Conservation (phyloP, 1,140 invertebrate species). For the Leucophenga varia region DNA sequence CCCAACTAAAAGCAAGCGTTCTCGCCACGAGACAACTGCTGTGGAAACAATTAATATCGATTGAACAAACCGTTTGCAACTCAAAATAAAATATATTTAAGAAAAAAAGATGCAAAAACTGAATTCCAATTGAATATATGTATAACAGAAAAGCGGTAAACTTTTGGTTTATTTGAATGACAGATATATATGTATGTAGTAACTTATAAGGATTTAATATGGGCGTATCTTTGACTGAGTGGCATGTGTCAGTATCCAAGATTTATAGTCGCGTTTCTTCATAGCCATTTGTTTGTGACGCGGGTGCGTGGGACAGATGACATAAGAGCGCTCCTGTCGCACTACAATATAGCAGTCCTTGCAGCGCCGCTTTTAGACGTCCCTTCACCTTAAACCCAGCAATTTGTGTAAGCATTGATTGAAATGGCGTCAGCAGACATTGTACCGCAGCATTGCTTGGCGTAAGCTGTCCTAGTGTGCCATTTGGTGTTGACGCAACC, state of each 20-base stretch:
- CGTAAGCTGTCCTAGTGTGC: background rate
- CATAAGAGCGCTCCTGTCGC: constrained; percentile 67
- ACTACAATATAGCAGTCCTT: constrained; percentile 75
- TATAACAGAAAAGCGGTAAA: no score
- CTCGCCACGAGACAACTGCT: constrained; percentile 17
- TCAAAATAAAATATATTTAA: no score
- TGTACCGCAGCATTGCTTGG: background rate
- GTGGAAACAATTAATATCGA: constrained; percentile 40
- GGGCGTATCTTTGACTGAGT: constrained; percentile 64
- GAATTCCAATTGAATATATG: no score
- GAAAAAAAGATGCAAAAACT: no score
- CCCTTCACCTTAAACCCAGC: constrained; percentile 60
- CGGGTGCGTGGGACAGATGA: constrained; percentile 73
- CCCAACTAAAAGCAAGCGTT: constrained; percentile 56
- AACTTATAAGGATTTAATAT: no score
- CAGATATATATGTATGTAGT: no score
- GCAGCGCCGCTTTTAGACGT: constrained; percentile 65
- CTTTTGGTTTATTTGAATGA: no score
- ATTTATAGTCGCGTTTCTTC: constrained; percentile 64
- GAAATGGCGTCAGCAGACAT: constrained; percentile 26
- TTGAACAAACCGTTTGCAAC: no score
- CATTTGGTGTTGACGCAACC: constrained; percentile 1
- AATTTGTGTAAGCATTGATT: constrained; percentile 34
- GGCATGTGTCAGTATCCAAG: constrained; percentile 72
- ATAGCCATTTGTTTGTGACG: constrained; percentile 78